Base-by-base conservation (phyloP, 2,113 vertebrate species). In the Noturus placidus region DNA sequence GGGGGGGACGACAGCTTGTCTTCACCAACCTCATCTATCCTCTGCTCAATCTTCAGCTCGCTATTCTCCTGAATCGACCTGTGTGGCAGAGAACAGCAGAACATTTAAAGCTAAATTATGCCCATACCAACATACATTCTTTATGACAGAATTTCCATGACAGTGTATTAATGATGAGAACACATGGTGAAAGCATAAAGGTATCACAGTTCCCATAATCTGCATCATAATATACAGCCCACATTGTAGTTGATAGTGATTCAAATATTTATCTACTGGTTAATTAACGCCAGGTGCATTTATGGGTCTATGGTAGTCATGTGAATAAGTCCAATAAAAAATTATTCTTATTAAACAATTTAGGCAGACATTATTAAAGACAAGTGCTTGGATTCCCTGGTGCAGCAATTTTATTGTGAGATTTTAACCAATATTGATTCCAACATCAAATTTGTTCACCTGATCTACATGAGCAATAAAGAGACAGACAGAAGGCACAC, bases 11-110 rank as follows among this genome's bases (percentile, higher is more conserved):
- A n/a, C n/a, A 56, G 46, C 35, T 54, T 22, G 38, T 57, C 11
- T 52, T 63, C 42, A 97, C 96, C 90, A 91, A 99, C 98, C 95
- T 99, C 98, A 91, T 99, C 97, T 91, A 99, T 98, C 93, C 94
- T 97, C 93, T 96, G 97, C 87, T 99, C 97, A 86, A 99, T 94
- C 93, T 96, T 97, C 87, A 97, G 93, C 88, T 98, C 97, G 27
- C 96, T 95, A 0, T 96, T 96, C 91, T 99, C 97, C 93, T 99
- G 98, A 92, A 98, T 94, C 65, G 94, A 94, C 92, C 95, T 96
- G 78, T 15, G 69, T 84, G 33, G 87, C 22, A 87, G 17, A 86
- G 57, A 88, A 81, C 35, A 90, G 6, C 67, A 56, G 27, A 19
- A 67, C 5, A 82, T 35, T 61, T 56, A 74, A 42, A 82, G 15